These are phyloP conservation scores for Athalia cordata DNA, from an alignment of 2,888 invertebrate species.

Conservation along the genomic window DNA sequence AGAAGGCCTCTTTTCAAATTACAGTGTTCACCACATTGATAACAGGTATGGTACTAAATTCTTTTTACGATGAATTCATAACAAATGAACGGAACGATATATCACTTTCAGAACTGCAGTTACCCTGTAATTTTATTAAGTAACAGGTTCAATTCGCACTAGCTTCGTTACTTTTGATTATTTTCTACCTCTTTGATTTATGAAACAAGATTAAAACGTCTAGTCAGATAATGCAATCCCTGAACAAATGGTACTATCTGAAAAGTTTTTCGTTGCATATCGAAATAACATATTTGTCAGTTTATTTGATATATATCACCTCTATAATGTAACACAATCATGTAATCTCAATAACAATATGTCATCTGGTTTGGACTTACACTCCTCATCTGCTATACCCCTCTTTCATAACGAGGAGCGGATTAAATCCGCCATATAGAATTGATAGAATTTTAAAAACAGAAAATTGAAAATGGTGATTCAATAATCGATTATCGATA, in stretches of 20 bases:
- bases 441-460: constrained; percentile 27
- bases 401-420: constrained; percentile 19
- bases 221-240: constrained; percentile 19
- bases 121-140: constrained; percentile 33
- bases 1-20: constrained; percentile 41
- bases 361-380: constrained; percentile 31
- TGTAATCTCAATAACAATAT: constrained; percentile 17
- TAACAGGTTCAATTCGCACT: constrained; percentile 21
- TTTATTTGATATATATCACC: constrained; percentile 9
- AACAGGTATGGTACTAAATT: constrained; percentile 5
- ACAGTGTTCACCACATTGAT: constrained; percentile 12
- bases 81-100: constrained; percentile 8
- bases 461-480: constrained; percentile 28
- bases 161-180: constrained; percentile 17
- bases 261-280: neutral
- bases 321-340: constrained; percentile 16
- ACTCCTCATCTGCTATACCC: constrained; percentile 34
- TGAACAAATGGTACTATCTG: neutral
- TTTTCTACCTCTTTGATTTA: constrained; percentile 17
- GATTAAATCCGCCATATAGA: constrained; percentile 31
- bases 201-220: constrained; percentile 11
- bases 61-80: constrained; percentile 27
- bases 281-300: constrained; percentile 4
- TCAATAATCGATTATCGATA: constrained; percentile 18
- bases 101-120: constrained; percentile 37